A percentile compares a stretch with the other conserved stretches of the same genome.
These are phyloP conservation scores for Microcebus tavaratra DNA, from an alignment of 2,113 vertebrate genomes.

Conservation along the genomic window DNA sequence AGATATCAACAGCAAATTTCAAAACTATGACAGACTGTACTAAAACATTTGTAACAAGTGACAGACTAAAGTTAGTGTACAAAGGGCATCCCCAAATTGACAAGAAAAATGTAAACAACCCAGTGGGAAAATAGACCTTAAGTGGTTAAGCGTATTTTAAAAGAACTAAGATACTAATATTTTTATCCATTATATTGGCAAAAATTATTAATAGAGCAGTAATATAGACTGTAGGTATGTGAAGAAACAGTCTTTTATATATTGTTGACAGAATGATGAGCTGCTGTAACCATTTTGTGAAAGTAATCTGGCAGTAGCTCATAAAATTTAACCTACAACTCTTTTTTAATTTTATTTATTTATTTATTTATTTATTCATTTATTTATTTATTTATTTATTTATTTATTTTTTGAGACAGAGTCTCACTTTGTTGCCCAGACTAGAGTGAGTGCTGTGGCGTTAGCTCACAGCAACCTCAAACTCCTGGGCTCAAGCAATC, in stretches of 20 bases:
- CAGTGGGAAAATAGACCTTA: background rate
- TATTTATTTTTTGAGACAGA: no score
- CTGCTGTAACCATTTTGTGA: background rate
- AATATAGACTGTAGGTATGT: background rate
- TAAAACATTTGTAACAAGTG: background rate
- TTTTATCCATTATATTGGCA: constrained; percentile 1
- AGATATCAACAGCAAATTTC: background rate
- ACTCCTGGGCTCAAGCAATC: no score
- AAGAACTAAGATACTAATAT: background rate
- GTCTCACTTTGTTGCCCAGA: no score
- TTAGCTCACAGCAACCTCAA: no score
- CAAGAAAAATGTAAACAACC: background rate
- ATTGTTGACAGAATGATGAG: background rate
- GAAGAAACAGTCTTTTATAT: background rate
- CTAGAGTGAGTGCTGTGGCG: no score
- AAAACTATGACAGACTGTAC: background rate
- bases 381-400: no score
- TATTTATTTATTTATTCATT: no score
- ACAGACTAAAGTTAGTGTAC: background rate
- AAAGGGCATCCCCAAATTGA: background rate
- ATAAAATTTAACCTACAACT: background rate
- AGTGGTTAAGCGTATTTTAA: background rate
- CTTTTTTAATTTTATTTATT: background rate
- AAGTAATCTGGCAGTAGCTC: background rate
- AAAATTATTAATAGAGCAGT: background rate